Evolutionary conservation across 1,140 invertebrate genomes (phyloP).

Genomic region (Camponotus vicinus): DNA sequence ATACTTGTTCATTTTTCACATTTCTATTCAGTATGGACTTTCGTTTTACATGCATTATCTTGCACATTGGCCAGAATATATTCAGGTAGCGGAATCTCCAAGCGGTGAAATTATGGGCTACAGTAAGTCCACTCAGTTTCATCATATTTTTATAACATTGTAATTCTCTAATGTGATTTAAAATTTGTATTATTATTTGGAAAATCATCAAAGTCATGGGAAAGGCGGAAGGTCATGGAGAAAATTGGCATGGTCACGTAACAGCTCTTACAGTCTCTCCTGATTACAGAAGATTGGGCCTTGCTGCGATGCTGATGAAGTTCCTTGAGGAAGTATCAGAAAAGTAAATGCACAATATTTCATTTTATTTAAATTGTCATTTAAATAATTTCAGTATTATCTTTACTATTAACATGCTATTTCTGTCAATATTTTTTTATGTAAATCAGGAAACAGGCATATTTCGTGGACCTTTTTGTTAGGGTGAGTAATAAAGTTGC

Average conservation of each 20-base stretch:
- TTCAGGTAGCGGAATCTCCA: slow-evolving; percentile 98
- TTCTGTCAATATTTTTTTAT: slow-evolving; percentile 21
- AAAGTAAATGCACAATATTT: slow-evolving; percentile 88
- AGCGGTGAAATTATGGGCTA: slow-evolving; percentile 99
- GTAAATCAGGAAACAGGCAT: slow-evolving; percentile 95
- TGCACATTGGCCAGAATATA: slow-evolving; percentile 99
- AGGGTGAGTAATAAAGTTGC: slow-evolving; percentile 98
- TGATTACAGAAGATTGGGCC: slow-evolving; percentile 95
- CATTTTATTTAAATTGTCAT: neutral
- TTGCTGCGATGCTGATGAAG: slow-evolving; percentile 98
- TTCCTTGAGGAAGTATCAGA: slow-evolving; percentile 98
- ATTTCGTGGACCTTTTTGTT: slow-evolving; percentile 99
- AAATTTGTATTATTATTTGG: slow-evolving; percentile 47
- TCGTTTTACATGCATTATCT: slow-evolving; percentile 99
- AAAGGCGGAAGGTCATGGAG: slow-evolving; percentile 97
- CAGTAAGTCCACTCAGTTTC: slow-evolving; percentile 90
- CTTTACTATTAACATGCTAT: neutral
- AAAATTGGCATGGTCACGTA: slow-evolving; percentile 99
- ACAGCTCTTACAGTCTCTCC: slow-evolving; percentile 99
- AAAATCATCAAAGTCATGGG: slow-evolving; percentile 95
- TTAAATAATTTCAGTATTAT: neutral
- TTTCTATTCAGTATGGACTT: slow-evolving; percentile 93
- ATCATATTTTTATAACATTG: neutral
- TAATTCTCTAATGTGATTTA: neutral
- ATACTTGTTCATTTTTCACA: slow-evolving; percentile 40